Percentiles rank a stretch among this genome's conserved stretches.
phyloP scores from a whole-genome alignment of 2,113 vertebrate species.

The Salvelinus fontinalis region DNA sequence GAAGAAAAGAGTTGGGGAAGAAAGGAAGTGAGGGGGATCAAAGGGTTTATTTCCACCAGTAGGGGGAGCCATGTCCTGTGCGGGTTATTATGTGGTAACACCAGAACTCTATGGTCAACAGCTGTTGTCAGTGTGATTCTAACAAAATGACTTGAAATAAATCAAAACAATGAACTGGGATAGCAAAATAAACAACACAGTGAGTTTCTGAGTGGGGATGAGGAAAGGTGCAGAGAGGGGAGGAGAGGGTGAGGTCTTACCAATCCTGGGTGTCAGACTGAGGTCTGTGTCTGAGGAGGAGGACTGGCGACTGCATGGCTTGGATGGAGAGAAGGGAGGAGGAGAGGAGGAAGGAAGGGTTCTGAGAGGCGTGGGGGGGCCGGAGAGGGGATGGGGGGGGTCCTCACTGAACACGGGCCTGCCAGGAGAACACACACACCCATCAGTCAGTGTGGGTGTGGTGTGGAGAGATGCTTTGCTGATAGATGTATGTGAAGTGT shows the following conservation, averaged over 20 bases:
- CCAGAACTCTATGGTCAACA: background rate
- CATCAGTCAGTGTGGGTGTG: slow-evolving; percentile 41
- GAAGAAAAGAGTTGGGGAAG: background rate
- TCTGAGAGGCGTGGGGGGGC: slow-evolving; percentile 99
- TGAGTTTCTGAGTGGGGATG: slow-evolving; percentile 30
- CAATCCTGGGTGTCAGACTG: slow-evolving; percentile 99
- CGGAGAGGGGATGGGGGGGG: slow-evolving; percentile 87
- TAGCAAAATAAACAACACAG: slow-evolving; percentile 40
- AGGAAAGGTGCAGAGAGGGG: background rate
- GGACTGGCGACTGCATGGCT: slow-evolving; percentile 99
- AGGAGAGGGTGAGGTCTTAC: slow-evolving; percentile 80
- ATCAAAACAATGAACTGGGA: slow-evolving; percentile 38
- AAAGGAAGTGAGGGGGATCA: no score
- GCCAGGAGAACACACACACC: slow-evolving; percentile 82
- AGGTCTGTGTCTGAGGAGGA: slow-evolving; percentile 99
- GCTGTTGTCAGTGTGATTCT: background rate
- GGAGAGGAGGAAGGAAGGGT: slow-evolving; percentile 99
- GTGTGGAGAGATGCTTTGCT: slow-evolving; percentile 6
- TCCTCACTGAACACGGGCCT: slow-evolving; percentile 99
- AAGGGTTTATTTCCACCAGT: background rate
- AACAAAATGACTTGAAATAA: slow-evolving; percentile 44
- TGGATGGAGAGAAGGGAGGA: slow-evolving; percentile 98
- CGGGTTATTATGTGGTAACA: background rate
- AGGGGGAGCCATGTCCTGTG: background rate
- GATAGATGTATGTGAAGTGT: background rate